Conservation (phyloP, 2,797 vertebrate genomes). For the Gobio occitaniae region DNA sequence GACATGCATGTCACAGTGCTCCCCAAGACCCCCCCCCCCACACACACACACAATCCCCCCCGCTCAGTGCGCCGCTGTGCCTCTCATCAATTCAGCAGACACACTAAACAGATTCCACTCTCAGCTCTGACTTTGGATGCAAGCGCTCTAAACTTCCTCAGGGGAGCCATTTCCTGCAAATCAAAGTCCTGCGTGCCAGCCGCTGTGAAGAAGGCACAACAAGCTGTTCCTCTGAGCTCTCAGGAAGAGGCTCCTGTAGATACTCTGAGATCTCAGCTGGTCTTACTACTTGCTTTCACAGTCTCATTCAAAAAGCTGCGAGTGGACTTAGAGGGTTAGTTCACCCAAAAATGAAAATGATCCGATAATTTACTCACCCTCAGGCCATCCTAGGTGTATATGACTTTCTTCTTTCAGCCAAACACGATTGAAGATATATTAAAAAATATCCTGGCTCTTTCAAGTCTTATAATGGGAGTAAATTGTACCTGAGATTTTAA, state of each 20-base stretch:
- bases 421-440: no score
- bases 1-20: slow-evolving; percentile 40
- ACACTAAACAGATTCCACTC: slow-evolving; percentile 61
- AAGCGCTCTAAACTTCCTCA: slow-evolving; percentile 52
- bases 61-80: slow-evolving; percentile 30
- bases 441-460: no score
- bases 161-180: slow-evolving; percentile 59
- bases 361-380: no score
- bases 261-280: slow-evolving; percentile 18
- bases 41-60: slow-evolving; percentile 45
- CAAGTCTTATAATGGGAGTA: no score
- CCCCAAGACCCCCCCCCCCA: background rate
- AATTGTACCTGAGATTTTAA: no score
- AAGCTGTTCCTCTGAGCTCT: slow-evolving; percentile 49
- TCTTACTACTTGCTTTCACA: slow-evolving; percentile 8
- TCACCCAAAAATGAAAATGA: no score
- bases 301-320: slow-evolving; percentile 23
- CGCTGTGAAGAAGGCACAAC: slow-evolving; percentile 43
- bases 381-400: no score
- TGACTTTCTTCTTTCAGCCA: no score
- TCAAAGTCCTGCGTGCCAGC: slow-evolving; percentile 52
- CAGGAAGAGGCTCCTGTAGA: slow-evolving; percentile 35
- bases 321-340: background rate
- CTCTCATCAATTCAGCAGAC: slow-evolving; percentile 58
- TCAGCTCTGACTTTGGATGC: slow-evolving; percentile 58